Percentiles rank a stretch among this genome's conserved stretches.
These are phyloP conservation scores for Pseudomyrmex concolor DNA, from an alignment of 1,140 invertebrate species.

Conservation along the genomic window DNA sequence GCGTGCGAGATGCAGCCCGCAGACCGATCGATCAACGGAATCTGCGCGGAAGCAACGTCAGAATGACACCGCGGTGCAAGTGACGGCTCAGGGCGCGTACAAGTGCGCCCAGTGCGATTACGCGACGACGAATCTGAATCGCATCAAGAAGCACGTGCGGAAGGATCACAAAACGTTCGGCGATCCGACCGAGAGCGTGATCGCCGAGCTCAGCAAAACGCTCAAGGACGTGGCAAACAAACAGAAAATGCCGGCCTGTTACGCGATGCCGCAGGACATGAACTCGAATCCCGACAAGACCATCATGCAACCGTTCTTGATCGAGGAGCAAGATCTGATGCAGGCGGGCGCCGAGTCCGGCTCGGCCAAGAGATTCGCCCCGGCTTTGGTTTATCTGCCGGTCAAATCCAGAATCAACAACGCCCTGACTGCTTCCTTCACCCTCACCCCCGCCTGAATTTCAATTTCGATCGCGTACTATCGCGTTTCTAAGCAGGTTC, in stretches of 20 bases:
- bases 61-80: constrained; percentile 79
- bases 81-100: constrained; percentile 83
- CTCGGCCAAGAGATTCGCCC: constrained; percentile 88
- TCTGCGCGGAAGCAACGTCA: constrained; percentile 76
- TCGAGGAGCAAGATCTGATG: constrained; percentile 87
- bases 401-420: constrained; percentile 93
- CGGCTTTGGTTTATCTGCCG: constrained; percentile 96
- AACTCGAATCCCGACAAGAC: constrained; percentile 81
- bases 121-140: constrained; percentile 87
- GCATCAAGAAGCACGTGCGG: constrained; percentile 88
- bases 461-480: neutral
- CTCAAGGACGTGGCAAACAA: constrained; percentile 86
- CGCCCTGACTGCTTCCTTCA: constrained; percentile 94
- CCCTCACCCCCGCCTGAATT: constrained; percentile 93
- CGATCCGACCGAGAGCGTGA: constrained; percentile 81
- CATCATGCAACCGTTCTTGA: constrained; percentile 94
- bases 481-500: no score
- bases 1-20: constrained; percentile 72
- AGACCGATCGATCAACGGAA: constrained; percentile 53
- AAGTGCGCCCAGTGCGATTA: constrained; percentile 90
- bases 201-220: constrained; percentile 83
- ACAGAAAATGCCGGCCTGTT: constrained; percentile 86
- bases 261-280: constrained; percentile 86
- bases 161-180: constrained; percentile 86
- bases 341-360: constrained; percentile 75